Evolutionary conservation across 2,888 invertebrate species (phyloP).

Genomic region (Automeris io): DNA sequence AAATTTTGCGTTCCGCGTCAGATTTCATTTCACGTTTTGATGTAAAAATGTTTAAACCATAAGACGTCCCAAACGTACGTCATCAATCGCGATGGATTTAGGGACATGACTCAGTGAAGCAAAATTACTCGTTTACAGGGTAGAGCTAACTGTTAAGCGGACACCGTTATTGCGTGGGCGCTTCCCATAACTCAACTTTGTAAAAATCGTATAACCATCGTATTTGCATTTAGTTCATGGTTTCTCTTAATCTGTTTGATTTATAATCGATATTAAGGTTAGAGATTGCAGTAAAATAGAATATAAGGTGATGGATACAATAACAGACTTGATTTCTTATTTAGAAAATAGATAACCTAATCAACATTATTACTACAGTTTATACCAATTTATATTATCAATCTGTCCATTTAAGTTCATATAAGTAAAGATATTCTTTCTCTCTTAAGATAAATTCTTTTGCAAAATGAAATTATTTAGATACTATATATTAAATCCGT

Average conservation of each 20-base stretch:
- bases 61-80: conserved; percentile 9
- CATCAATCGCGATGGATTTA: conserved; percentile 27
- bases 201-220: conserved; percentile 12
- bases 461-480: too few species aligned
- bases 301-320: not conserved
- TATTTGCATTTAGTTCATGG: conserved; percentile 5
- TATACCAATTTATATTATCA: too few species aligned
- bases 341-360: too few species aligned
- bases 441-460: too few species aligned
- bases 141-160: conserved; percentile 57
- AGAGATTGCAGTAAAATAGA: not conserved
- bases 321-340: too few species aligned
- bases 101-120: conserved; percentile 45
- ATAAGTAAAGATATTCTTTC: too few species aligned
- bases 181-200: conserved; percentile 39
- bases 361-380: too few species aligned
- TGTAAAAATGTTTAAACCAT: not conserved
- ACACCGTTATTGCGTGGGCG: conserved; percentile 62
- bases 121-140: conserved; percentile 59
- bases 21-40: not conserved
- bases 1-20: not conserved
- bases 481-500: too few species aligned
- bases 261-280: not conserved
- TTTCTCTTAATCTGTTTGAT: not conserved
- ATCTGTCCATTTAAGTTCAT: too few species aligned